Evolutionary conservation across 1,140 invertebrate genomes (phyloP).

Genomic region (Aethina tumida): DNA sequence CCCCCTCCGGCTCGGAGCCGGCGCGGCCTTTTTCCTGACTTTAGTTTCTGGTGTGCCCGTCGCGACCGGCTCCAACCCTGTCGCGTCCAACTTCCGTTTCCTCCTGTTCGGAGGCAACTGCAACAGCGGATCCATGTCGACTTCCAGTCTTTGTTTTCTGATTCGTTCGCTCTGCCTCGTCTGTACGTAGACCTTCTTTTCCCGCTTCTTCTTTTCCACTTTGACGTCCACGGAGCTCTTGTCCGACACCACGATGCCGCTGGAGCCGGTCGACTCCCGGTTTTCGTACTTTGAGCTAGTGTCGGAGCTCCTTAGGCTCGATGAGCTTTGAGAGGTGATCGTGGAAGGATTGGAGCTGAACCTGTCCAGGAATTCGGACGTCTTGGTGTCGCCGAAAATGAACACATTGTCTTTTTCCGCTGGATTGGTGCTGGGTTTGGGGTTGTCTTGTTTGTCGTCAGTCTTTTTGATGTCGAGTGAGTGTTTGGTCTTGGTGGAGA

Average conservation of each 20-base stretch:
- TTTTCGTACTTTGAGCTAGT: constrained; percentile 9
- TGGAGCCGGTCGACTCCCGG: constrained; percentile 27
- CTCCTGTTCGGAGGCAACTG: constrained; percentile 23
- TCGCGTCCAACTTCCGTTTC: constrained; percentile 25
- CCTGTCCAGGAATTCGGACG: constrained; percentile 26
- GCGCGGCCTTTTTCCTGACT: constrained; percentile 22
- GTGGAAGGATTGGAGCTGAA: constrained; percentile 22
- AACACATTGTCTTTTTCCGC: constrained; percentile 26
- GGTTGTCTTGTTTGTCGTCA: constrained; percentile 16
- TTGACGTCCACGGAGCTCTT: constrained; percentile 27
- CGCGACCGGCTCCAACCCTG: constrained; percentile 10
- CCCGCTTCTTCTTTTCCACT: constrained; percentile 19
- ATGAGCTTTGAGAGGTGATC: constrained; percentile 9
- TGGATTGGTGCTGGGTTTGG: constrained; percentile 8
- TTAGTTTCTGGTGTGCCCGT: constrained; percentile 20
- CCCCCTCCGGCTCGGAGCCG: constrained; percentile 12
- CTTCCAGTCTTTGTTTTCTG: constrained; percentile 27
- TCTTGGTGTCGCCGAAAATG: constrained; percentile 24
- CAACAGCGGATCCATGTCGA: constrained; percentile 24
- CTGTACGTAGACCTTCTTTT: constrained; percentile 24
- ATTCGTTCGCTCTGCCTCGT: constrained; percentile 33
- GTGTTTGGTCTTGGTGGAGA: constrained; percentile 17
- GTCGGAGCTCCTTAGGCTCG: constrained; percentile 6
- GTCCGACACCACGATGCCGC: constrained; percentile 29
- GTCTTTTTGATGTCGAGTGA: constrained; percentile 28